phyloP scores from a whole-genome alignment of 2,888 invertebrate species.

The Alloscopus bannaensis region DNA sequence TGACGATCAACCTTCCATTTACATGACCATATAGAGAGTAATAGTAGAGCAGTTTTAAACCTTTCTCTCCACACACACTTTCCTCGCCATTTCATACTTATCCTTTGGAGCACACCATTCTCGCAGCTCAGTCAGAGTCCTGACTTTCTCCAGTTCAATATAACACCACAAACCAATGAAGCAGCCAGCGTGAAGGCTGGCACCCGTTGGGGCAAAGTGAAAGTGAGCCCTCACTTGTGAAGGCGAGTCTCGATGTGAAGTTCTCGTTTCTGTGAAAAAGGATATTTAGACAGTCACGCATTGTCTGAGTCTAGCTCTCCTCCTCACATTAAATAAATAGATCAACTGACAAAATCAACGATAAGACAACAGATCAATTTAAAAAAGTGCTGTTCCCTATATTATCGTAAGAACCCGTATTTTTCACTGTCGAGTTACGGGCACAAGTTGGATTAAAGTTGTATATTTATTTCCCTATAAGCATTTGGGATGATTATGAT shows the following conservation, averaged over 20 bases:
- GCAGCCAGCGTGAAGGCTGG: not conserved
- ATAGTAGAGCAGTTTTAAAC: conserved; percentile 15
- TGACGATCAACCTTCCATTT: not conserved
- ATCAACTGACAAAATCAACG: conserved; percentile 45
- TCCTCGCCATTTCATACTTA: conserved; percentile 5
- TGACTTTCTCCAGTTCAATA: conserved; percentile 40
- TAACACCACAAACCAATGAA: not conserved
- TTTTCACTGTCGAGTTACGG: not conserved
- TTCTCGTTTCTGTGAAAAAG: conserved; percentile 4
- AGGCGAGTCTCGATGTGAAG: not conserved
- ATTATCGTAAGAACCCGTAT: not conserved
- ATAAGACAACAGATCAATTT: conserved; percentile 41
- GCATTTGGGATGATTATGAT: too few relatives aligned
- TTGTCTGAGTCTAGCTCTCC: conserved; percentile 13
- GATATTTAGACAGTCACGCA: not conserved
- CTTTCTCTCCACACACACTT: not conserved
- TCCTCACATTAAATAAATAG: conserved; percentile 40
- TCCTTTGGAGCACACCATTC: conserved; percentile 15
- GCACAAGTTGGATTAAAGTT: not conserved
- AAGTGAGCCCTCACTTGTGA: not conserved
- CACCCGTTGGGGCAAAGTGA: conserved; percentile 27
- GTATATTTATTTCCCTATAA: not conserved
- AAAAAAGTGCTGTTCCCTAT: conserved; percentile 14
- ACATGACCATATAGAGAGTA: too few relatives aligned
- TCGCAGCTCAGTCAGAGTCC: conserved; percentile 33